A percentile compares a stretch with the other conserved stretches of the same genome.
Conservation (phyloP, 2,888 invertebrate species). For the Andrena chrysosceles region DNA sequence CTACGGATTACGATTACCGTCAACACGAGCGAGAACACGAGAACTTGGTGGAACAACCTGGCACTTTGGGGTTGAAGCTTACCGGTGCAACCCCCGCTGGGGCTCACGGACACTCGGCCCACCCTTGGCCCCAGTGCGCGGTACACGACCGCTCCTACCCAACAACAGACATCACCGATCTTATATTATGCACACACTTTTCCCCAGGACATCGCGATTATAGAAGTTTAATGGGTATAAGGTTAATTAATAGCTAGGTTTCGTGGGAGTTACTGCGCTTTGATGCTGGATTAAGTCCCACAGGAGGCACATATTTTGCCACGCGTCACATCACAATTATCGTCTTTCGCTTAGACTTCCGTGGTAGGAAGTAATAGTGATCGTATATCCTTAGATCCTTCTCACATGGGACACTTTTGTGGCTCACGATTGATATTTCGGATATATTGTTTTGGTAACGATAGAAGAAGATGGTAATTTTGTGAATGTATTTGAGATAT, state of each 20-base stretch:
- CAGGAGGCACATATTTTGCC: neutral
- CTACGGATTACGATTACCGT: slow-evolving; percentile 83
- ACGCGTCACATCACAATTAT: neutral
- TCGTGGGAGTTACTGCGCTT: neutral
- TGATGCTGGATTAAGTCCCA: slow-evolving; percentile 53
- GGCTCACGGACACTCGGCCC: slow-evolving; percentile 84
- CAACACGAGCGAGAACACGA: slow-evolving; percentile 82
- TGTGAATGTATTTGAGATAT: too few species aligned
- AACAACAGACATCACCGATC: slow-evolving; percentile 83
- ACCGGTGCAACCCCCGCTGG: slow-evolving; percentile 84
- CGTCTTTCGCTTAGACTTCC: neutral
- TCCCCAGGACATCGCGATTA: slow-evolving; percentile 51
- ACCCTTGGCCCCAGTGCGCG: slow-evolving; percentile 84
- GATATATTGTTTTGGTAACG: too few species aligned
- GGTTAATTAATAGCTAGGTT: slow-evolving; percentile 41
- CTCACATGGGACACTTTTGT: too few species aligned
- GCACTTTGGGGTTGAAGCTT: slow-evolving; percentile 83
- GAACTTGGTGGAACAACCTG: slow-evolving; percentile 82
- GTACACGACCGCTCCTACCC: slow-evolving; percentile 84
- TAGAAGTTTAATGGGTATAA: slow-evolving; percentile 47
- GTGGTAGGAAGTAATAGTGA: neutral
- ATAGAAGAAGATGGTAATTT: too few species aligned
- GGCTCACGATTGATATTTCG: too few species aligned
- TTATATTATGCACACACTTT: slow-evolving; percentile 72
- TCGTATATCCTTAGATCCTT: too few species aligned